These are phyloP conservation scores for Aplodontia rufa DNA, from an alignment of 2,113 vertebrate species.

Conservation along the genomic window DNA sequence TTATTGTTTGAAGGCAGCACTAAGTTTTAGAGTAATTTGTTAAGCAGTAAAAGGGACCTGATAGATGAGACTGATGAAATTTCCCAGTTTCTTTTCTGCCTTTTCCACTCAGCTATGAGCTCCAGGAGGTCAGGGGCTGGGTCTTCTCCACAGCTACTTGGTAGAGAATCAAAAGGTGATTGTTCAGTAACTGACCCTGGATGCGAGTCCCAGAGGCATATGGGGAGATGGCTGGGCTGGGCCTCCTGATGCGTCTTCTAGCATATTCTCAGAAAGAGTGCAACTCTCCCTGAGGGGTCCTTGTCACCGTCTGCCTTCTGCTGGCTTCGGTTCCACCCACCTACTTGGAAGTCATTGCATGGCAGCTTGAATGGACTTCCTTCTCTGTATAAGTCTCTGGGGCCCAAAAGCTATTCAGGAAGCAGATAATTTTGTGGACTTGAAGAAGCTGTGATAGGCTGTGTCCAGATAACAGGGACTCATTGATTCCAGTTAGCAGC, in stretches of 20 bases:
- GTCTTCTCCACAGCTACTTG: background rate
- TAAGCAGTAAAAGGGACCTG: background rate
- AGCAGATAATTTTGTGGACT: constrained; percentile 65
- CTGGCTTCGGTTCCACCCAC: background rate
- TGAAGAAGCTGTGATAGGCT: background rate
- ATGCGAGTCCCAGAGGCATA: background rate
- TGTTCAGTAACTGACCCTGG: background rate
- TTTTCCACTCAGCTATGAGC: background rate
- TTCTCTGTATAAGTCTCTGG: constrained; percentile 44
- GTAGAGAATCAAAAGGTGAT: background rate
- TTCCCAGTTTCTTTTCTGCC: background rate
- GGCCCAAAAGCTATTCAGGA: constrained; percentile 36
- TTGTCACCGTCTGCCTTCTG: background rate
- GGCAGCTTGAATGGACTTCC: background rate
- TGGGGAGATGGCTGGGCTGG: background rate
- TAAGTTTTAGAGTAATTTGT: constrained; percentile 15
- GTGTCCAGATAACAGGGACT: constrained; percentile 33
- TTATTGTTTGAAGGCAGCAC: background rate
- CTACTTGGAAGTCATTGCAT: background rate
- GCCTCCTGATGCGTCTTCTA: background rate
- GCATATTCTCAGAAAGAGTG: background rate
- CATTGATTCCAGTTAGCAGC: constrained; percentile 58
- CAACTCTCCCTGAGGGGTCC: background rate
- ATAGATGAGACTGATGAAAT: background rate
- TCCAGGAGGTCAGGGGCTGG: background rate